Evolutionary conservation across 2,888 invertebrate species (phyloP).

Genomic region (Monopis laevigella): DNA sequence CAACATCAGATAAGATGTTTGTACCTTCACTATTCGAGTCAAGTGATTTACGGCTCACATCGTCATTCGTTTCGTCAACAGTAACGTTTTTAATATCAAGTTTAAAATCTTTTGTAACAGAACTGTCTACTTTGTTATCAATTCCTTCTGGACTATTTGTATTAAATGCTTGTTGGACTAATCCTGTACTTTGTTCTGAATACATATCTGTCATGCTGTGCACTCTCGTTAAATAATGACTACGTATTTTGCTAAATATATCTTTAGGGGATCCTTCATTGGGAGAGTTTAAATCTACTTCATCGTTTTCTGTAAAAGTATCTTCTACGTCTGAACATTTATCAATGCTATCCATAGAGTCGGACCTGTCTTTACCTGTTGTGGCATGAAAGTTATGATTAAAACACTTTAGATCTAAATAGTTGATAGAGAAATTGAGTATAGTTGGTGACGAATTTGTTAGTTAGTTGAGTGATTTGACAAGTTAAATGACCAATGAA

Average conservation of each 20-base stretch:
- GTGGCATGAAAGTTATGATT: constrained; percentile 28
- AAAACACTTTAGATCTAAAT: no score
- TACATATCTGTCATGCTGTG: constrained; percentile 42
- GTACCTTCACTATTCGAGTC: constrained; percentile 22
- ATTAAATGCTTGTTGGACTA: constrained; percentile 48
- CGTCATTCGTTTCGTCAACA: constrained; percentile 44
- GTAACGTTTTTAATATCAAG: constrained; percentile 43
- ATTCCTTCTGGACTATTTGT: constrained; percentile 29
- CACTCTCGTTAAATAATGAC: constrained; percentile 51
- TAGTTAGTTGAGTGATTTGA: no score
- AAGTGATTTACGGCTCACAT: constrained; percentile 25
- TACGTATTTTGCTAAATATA: constrained; percentile 49
- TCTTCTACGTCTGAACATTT: constrained; percentile 38
- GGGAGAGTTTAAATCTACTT: constrained; percentile 11
- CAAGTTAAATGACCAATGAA: no score
- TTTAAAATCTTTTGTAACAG: constrained; percentile 25
- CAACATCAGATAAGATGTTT: constrained; percentile 26
- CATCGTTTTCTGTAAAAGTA: neutral
- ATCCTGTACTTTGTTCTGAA: constrained; percentile 28
- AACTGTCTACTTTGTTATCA: constrained; percentile 22
- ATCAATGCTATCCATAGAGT: constrained; percentile 46
- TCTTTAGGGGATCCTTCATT: constrained; percentile 45
- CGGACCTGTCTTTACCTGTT: constrained; percentile 56
- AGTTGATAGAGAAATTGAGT: no score
- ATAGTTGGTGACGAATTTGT: no score